Conservation (phyloP, 2,888 invertebrate genomes). For the Tubulanus polymorphus region DNA sequence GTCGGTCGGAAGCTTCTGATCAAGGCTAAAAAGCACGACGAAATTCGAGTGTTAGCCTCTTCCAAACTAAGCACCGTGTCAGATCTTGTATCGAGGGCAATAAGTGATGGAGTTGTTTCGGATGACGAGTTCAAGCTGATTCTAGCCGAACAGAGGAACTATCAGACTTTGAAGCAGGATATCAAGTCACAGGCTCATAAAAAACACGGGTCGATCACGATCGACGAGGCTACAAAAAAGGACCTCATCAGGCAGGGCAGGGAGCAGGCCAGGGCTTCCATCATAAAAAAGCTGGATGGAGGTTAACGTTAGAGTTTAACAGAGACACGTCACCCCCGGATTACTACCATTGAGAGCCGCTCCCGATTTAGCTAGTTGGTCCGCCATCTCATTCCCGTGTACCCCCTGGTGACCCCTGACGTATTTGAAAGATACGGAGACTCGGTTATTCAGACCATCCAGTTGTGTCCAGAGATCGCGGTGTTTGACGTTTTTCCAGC, state of each 20-base stretch:
- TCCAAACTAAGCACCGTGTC: neutral
- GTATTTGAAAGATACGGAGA: neutral
- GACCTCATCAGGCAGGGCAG: neutral
- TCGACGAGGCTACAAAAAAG: neutral
- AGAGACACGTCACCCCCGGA: no score
- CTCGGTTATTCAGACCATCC: neutral
- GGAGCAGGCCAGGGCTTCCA: no score
- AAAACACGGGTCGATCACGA: neutral
- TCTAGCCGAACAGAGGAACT: neutral
- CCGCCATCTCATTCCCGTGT: neutral
- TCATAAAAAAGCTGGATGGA: no score
- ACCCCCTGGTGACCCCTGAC: neutral
- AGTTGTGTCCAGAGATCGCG: neutral
- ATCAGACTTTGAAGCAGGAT: neutral
- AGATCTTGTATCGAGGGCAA: neutral
- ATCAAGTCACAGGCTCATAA: neutral
- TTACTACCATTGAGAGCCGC: no score
- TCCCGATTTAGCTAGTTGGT: neutral
- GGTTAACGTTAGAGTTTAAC: no score
- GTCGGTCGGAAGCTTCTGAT: neutral
- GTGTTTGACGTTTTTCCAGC: neutral
- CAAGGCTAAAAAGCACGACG: neutral
- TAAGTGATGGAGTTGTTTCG: neutral
- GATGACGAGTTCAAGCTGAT: neutral
- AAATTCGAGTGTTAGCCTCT: neutral